These are phyloP conservation scores for Neoseiulus cucumeris DNA, from an alignment of 1,140 invertebrate genomes.

Conservation along the genomic window DNA sequence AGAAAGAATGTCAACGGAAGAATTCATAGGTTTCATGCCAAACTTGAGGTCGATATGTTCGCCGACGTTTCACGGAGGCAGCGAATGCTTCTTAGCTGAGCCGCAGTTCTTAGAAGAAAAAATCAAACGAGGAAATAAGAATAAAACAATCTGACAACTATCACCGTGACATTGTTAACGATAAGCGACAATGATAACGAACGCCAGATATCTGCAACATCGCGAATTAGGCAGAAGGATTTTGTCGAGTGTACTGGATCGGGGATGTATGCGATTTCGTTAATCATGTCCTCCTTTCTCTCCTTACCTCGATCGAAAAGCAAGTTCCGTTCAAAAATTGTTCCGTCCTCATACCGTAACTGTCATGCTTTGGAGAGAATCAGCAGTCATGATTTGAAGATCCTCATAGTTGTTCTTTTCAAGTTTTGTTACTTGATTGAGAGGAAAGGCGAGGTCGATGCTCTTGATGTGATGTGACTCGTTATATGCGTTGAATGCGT, in stretches of 20 bases:
- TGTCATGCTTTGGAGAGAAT: constrained; percentile 90
- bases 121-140: no score
- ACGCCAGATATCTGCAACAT: no score
- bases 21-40: not conserved
- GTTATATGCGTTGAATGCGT: constrained; percentile 49
- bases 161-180: no score
- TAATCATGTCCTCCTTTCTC: constrained; percentile 60
- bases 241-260: constrained; percentile 88
- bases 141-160: no score
- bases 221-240: no score
- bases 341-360: constrained; percentile 56
- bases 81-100: no score
- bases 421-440: constrained; percentile 66
- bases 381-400: constrained; percentile 78
- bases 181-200: no score
- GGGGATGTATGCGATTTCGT: constrained; percentile 78
- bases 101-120: no score
- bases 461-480: constrained; percentile 43
- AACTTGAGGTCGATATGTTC: not conserved
- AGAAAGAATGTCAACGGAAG: constrained; percentile 12
- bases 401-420: constrained; percentile 97
- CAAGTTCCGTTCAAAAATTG: no score
- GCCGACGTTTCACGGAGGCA: constrained; percentile 12
- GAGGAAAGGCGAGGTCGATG: constrained; percentile 69
- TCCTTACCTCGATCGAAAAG: constrained; percentile 32